Evolutionary conservation across 1,140 invertebrate genomes (phyloP).

Genomic region (Arctopsyche grandis): DNA sequence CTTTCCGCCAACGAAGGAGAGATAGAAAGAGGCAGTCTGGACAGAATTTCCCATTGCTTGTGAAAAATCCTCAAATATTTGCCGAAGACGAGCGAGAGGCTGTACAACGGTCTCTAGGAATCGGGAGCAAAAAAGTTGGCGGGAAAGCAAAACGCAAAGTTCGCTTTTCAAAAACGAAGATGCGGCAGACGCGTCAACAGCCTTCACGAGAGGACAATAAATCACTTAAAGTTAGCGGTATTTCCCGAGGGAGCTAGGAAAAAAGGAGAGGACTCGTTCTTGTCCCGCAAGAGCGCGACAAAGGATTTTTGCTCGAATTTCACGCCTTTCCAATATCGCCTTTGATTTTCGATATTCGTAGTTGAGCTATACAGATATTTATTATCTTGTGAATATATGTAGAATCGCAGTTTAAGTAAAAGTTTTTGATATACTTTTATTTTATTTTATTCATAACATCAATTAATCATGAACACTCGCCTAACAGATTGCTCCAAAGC

Average conservation of each 20-base stretch:
- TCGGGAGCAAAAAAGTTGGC: slow-evolving; percentile 34
- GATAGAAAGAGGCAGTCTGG: no score
- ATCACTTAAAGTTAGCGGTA: slow-evolving; percentile 48
- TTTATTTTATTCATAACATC: no score
- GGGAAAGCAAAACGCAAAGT: slow-evolving; percentile 31
- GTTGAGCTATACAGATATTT: no score
- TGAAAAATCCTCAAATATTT: slow-evolving; percentile 11
- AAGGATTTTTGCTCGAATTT: slow-evolving; percentile 17
- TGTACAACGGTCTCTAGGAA: no score
- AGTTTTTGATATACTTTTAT: no score
- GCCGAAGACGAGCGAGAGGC: background rate
- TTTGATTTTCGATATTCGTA: background rate
- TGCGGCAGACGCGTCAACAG: slow-evolving; percentile 44
- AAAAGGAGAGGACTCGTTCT: slow-evolving; percentile 5
- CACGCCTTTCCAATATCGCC: background rate
- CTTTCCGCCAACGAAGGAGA: no score
- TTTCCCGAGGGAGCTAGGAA: slow-evolving; percentile 25
- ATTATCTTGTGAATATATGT: no score
- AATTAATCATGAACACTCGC: no score
- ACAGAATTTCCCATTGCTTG: no score
- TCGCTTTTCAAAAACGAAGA: slow-evolving; percentile 32
- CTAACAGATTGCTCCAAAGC: no score
- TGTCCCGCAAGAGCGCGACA: background rate
- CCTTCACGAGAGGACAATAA: slow-evolving; percentile 47
- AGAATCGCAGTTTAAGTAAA: no score